phyloP scores from a whole-genome alignment of 2,888 invertebrate species.

The Tachina fera region DNA sequence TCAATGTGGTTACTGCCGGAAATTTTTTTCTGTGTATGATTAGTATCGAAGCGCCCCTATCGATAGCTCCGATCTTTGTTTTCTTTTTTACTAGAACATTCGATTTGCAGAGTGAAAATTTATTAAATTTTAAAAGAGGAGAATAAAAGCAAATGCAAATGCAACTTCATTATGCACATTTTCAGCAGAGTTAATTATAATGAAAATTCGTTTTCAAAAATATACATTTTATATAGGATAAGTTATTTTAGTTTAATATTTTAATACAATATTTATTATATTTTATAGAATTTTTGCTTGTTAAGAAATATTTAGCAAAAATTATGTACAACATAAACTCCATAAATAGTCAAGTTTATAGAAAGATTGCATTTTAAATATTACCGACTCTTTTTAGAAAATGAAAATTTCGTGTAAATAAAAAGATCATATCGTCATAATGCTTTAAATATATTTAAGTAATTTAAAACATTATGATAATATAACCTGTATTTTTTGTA shows the following conservation, averaged over 20 bases:
- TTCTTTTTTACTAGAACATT: no score
- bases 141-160: not conserved
- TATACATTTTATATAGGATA: constrained; percentile 47
- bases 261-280: not conserved
- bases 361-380: constrained; percentile 36
- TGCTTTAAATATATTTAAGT: no score
- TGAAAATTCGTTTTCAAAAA: constrained; percentile 63
- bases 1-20: no score
- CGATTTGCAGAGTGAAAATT: not conserved
- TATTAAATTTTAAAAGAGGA: not conserved
- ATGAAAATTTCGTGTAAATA: no score
- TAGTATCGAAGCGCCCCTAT: no score
- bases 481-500: no score
- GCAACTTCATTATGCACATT: constrained; percentile 40
- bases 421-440: no score
- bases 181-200: constrained; percentile 40
- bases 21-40: no score
- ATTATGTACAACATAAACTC: constrained; percentile 41
- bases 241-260: constrained; percentile 1
- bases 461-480: no score
- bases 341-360: constrained; percentile 59
- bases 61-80: no score
- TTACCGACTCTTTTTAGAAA: not conserved
- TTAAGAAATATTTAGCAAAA: constrained; percentile 37
- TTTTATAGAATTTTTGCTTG: constrained; percentile 2